phyloP scores from a whole-genome alignment of 1,140 invertebrate genomes.

The Pseudobourletiella spinata region DNA sequence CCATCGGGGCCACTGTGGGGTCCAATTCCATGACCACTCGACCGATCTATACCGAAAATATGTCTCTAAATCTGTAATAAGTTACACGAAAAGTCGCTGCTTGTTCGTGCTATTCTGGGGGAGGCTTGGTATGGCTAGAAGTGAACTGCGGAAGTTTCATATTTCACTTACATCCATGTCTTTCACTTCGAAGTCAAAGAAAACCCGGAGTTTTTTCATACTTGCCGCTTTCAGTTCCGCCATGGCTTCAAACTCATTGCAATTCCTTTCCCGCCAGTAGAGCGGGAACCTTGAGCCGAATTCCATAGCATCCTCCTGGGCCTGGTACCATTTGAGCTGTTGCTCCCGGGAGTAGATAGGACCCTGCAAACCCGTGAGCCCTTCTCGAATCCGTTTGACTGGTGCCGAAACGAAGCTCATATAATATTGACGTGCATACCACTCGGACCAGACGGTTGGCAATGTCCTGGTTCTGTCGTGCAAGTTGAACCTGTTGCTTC shows the following conservation, averaged over 20 bases:
- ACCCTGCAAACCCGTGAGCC: not conserved
- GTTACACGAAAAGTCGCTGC: not conserved
- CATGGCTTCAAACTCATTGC: conserved; percentile 3
- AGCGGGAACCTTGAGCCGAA: conserved; percentile 18
- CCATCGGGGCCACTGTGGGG: conserved; percentile 88
- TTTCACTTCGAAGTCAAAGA: conserved; percentile 38
- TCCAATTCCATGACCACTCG: conserved; percentile 77
- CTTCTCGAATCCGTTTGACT: not conserved
- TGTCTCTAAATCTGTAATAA: not conserved
- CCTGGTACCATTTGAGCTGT: conserved; percentile 19
- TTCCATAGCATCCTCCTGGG: conserved; percentile 19
- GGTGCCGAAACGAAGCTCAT: not conserved
- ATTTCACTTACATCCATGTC: not conserved
- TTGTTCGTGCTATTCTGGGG: not conserved
- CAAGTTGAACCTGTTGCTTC: not conserved
- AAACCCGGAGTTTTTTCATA: conserved; percentile 14
- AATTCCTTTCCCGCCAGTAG: conserved; percentile 19
- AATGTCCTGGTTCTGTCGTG: not conserved
- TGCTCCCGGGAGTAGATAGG: conserved; percentile 1
- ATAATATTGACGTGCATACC: not conserved
- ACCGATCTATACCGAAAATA: conserved; percentile 55
- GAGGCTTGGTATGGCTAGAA: not conserved
- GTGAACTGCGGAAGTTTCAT: not conserved
- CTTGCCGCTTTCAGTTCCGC: conserved; percentile 8
- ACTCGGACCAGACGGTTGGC: not conserved